Conservation (phyloP, 1,140 invertebrate genomes). For the Trachymyrmex cornetzi region DNA sequence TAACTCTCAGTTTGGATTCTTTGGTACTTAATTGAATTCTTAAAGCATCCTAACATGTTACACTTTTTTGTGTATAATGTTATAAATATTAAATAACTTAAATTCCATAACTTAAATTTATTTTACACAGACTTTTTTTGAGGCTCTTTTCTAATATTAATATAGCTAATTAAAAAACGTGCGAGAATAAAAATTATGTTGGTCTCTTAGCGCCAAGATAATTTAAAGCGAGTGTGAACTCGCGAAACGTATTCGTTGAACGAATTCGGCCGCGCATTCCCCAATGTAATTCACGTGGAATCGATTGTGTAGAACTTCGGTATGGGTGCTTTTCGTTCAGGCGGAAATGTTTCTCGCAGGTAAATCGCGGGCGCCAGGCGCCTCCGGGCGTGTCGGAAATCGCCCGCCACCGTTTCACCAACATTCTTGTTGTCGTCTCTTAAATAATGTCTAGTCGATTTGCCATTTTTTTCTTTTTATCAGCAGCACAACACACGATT, state of each 20-base stretch:
- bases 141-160: conserved; percentile 36
- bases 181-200: conserved; percentile 60
- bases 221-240: conserved; percentile 58
- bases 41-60: neutral
- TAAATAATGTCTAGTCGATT: conserved; percentile 18
- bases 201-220: conserved; percentile 65
- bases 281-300: conserved; percentile 75
- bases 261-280: conserved; percentile 71
- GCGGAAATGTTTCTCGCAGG: conserved; percentile 74
- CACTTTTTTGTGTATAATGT: neutral
- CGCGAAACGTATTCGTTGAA: conserved; percentile 54
- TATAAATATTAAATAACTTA: conserved; percentile 7
- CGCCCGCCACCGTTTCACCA: conserved; percentile 26
- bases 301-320: conserved; percentile 65
- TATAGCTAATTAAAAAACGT: conserved; percentile 51
- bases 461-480: neutral
- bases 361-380: conserved; percentile 74
- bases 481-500: neutral
- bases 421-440: conserved; percentile 24
- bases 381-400: conserved; percentile 57
- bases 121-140: neutral
- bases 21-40: neutral
- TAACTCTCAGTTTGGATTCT: neutral
- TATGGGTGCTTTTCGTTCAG: conserved; percentile 59
- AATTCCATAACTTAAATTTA: neutral